Percentiles rank a stretch among this genome's conserved stretches.
These are phyloP conservation scores for Galaxias olidus DNA, from an alignment of 2,797 vertebrate species.

Conservation along the genomic window DNA sequence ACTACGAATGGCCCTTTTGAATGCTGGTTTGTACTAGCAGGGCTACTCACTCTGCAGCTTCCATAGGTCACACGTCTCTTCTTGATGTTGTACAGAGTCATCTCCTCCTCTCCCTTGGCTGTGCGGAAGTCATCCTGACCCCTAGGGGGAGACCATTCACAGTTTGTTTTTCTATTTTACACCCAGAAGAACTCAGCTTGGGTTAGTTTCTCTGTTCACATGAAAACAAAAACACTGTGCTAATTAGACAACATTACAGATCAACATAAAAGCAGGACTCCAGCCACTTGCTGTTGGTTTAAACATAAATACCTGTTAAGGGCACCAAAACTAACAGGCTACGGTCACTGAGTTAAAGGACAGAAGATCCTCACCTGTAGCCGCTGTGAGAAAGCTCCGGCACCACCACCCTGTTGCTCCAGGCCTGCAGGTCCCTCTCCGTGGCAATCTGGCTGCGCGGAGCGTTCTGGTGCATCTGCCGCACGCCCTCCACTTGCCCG, in stretches of 20 bases:
- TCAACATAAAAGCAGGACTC: no score
- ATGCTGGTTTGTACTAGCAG: neutral
- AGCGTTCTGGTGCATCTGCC: constrained; percentile 96
- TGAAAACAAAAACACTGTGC: no score
- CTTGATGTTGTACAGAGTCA: constrained; percentile 80
- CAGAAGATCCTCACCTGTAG: constrained; percentile 75
- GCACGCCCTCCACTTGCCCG: constrained; percentile 94
- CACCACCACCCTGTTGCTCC: constrained; percentile 92
- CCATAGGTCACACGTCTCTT: constrained; percentile 79
- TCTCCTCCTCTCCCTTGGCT: constrained; percentile 89
- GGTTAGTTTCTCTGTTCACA: no score
- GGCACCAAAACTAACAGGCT: no score
- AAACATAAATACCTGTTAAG: no score
- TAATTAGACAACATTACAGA: no score
- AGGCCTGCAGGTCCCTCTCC: constrained; percentile 91
- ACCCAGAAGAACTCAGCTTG: no score
- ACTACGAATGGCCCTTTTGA: no score
- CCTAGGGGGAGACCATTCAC: constrained; percentile 61
- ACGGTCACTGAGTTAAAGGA: no score
- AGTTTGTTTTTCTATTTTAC: neutral
- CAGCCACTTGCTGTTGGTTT: no score
- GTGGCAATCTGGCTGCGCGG: constrained; percentile 96
- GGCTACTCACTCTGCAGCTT: constrained; percentile 68
- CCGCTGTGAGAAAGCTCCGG: constrained; percentile 83
- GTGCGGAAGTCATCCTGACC: constrained; percentile 82